Evolutionary conservation across 2,888 invertebrate genomes (phyloP), one percentile per base, ranked within the genome.

Genomic region (Tridacna crocea): DNA sequence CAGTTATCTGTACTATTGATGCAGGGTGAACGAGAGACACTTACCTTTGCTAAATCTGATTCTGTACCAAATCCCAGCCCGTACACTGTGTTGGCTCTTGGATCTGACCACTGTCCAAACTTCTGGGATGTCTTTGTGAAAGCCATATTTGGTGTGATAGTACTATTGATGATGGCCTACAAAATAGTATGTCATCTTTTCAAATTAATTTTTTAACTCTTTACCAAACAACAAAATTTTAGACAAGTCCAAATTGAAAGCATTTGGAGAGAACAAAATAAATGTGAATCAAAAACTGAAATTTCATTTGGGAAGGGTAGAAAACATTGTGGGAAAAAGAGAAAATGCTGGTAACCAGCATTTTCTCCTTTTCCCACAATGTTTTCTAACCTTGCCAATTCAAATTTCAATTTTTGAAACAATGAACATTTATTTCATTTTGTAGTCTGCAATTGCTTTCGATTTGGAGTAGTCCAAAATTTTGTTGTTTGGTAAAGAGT

Each of bases 71-170:
- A 99, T 12, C 99, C 99, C 78, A 99, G 96, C 0, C 99, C 99
- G 94, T 99, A 99, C 15, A 99, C 98, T 0, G 98, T 99, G 95
- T 99, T 99, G 66, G 99, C 99, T 85, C 99, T 96, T 63, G 98
- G 97, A 95, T 99, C 99, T 88, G 98, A 98, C 99, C 99, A 99
- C 95, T 99, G 99, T 0, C 99, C 99, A 95, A 99, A 99, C 95
- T 99, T 99, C 95, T 99, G 99, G 13, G 99, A 99, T 6, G 99
- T 99, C 95, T 99, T 99, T 72, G 99, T 99, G 94, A 99, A 99
- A 65, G 98, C 98, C 99, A 99, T 99, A 94, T 97, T 98, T 12
- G 98, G 98, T 75, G 98, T 98, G 91, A 99, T 98, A 68, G 99
- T 99, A 94, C 98, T 99, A 95, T 99, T 99, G 93, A 99, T 99